A percentile compares a stretch with the other conserved stretches of the same genome.
These are phyloP conservation scores for Macrophya annulata DNA, from an alignment of 2,888 invertebrate species.

Conservation along the genomic window DNA sequence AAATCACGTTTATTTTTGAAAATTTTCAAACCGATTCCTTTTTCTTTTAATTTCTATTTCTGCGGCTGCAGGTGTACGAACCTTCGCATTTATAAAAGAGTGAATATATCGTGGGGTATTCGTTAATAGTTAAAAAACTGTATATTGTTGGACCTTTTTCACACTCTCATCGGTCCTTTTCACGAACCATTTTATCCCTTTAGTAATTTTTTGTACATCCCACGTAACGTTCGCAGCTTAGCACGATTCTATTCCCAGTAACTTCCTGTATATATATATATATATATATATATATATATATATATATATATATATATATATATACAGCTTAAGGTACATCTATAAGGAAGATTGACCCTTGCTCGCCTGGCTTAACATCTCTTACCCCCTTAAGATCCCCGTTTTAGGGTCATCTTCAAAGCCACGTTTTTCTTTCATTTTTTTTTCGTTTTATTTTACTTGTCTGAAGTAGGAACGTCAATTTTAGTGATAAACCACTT, in stretches of 20 bases:
- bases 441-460: neutral
- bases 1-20: neutral
- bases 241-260: constrained; percentile 30
- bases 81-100: neutral
- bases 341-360: constrained; percentile 45
- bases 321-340: constrained; percentile 13
- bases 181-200: constrained; percentile 32
- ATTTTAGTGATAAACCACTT: constrained; percentile 40
- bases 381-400: constrained; percentile 40
- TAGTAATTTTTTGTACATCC: constrained; percentile 36
- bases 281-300: neutral
- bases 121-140: constrained; percentile 38
- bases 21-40: neutral
- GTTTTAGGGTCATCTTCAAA: constrained; percentile 38
- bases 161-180: neutral
- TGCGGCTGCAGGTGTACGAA: neutral
- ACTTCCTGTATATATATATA: neutral
- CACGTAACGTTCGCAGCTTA: constrained; percentile 33
- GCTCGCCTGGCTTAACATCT: constrained; percentile 39
- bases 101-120: neutral
- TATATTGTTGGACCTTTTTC: constrained; percentile 3
- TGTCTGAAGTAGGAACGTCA: constrained; percentile 29
- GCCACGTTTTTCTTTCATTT: neutral
- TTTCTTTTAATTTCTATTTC: neutral
- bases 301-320: neutral